phyloP scores from a whole-genome alignment of 2,888 invertebrate species.

The Caenorhabditis parvicauda region DNA sequence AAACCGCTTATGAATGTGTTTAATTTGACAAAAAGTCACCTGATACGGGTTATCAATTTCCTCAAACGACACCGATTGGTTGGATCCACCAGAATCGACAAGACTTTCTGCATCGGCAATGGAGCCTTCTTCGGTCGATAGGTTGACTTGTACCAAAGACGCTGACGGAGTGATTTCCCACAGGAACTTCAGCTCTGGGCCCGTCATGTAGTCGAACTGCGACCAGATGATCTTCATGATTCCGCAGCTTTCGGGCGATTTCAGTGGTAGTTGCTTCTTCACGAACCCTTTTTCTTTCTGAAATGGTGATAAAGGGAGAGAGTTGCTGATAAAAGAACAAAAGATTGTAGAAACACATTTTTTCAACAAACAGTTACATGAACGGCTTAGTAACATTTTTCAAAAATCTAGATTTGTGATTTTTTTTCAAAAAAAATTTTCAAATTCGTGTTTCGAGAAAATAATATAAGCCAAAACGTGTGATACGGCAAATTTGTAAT shows the following conservation, averaged over 20 bases:
- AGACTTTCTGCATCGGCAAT: slow-evolving; percentile 41
- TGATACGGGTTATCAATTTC: slow-evolving; percentile 53
- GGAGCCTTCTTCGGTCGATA: slow-evolving; percentile 37
- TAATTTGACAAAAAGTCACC: slow-evolving; percentile 11
- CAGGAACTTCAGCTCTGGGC: slow-evolving; percentile 54
- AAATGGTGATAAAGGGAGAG: slow-evolving; percentile 1
- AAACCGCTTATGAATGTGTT: neutral
- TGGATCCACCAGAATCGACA: slow-evolving; percentile 35
- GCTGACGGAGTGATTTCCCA: slow-evolving; percentile 48
- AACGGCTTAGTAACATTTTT: neutral
- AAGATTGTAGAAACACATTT: neutral
- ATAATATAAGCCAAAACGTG: too few species aligned
- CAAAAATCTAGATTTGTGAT: too few species aligned
- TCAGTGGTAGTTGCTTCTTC: slow-evolving; percentile 27
- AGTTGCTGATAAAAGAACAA: neutral
- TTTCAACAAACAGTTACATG: neutral
- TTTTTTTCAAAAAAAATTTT: too few species aligned
- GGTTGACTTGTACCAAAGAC: slow-evolving; percentile 26
- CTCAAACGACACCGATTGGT: slow-evolving; percentile 46
- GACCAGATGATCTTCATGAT: slow-evolving; percentile 58
- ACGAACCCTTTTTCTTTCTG: slow-evolving; percentile 27
- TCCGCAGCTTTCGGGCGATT: slow-evolving; percentile 36
- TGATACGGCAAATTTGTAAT: too few species aligned
- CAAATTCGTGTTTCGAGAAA: too few species aligned
- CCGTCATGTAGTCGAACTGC: slow-evolving; percentile 57